A percentile compares a stretch with the other conserved stretches of the same genome.
Conservation (phyloP, 2,888 invertebrate species). For the Lithophane leautieri region DNA sequence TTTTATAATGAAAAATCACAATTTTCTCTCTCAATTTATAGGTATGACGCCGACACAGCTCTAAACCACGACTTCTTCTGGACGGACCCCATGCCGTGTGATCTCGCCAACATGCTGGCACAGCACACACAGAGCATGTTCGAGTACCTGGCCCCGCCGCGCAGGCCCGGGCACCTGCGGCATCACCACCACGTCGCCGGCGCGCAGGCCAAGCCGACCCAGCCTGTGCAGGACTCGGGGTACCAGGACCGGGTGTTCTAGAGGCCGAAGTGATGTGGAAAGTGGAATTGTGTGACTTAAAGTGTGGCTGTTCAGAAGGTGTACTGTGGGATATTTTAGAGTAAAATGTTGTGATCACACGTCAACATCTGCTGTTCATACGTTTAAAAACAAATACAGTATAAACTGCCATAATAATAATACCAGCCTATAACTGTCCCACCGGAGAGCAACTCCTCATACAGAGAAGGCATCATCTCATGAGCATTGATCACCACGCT, state of each 20-base stretch:
- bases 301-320: not conserved
- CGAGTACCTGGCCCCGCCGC: constrained; percentile 94
- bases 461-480: no score
- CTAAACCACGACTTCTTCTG: constrained; percentile 99
- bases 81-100: constrained; percentile 99
- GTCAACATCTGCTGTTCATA: not conserved
- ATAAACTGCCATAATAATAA: not conserved
- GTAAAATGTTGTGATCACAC: not conserved
- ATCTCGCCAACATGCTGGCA: constrained; percentile 97
- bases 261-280: constrained; percentile 31
- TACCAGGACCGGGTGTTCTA: constrained; percentile 96
- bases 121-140: constrained; percentile 98
- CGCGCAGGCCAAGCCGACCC: constrained; percentile 81
- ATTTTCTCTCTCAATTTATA: constrained; percentile 47
- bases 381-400: no score
- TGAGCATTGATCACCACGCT: no score
- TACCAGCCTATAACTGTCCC: not conserved
- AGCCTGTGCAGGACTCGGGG: constrained; percentile 94
- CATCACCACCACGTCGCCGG: constrained; percentile 92
- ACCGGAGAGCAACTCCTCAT: no score
- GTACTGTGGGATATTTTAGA: not conserved
- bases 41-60: constrained; percentile 96
- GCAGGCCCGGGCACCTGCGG: constrained; percentile 93
- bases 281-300: constrained; percentile 21
- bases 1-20: not conserved